Percentiles rank a stretch among this genome's conserved stretches.
phyloP scores from a whole-genome alignment of 2,113 vertebrate species.

The Cololabis saira region DNA sequence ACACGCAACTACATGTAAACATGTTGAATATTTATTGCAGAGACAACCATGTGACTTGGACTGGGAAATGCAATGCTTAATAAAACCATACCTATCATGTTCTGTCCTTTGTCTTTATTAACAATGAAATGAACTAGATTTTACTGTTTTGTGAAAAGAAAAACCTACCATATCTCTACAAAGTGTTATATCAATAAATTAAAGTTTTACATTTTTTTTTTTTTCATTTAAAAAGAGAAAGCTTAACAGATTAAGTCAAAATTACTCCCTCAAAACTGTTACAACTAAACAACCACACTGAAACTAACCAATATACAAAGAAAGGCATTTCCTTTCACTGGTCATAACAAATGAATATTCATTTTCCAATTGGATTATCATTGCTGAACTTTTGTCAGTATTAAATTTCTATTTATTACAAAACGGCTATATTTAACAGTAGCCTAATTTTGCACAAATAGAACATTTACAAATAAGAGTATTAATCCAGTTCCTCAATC shows the following conservation, averaged over 20 bases:
- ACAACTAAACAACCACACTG: conserved; percentile 6
- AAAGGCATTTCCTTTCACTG: not conserved
- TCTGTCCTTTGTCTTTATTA: conserved; percentile 40
- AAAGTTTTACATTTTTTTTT: not conserved
- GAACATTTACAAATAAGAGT: not conserved
- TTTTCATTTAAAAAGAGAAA: not conserved
- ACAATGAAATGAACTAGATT: not conserved
- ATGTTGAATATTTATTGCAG: conserved; percentile 57
- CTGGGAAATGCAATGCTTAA: conserved; percentile 40
- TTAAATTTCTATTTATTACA: not conserved
- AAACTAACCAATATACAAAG: not conserved
- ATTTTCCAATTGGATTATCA: not conserved
- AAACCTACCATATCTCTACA: too few relatives aligned
- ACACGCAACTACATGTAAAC: conserved; percentile 13
- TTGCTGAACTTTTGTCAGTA: not conserved
- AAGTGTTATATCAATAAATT: not conserved
- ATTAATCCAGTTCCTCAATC: conserved; percentile 77
- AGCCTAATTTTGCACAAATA: not conserved
- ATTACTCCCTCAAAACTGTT: not conserved
- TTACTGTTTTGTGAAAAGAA: not conserved
- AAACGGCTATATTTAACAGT: not conserved
- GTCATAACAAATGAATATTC: not conserved
- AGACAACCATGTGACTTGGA: conserved; percentile 40
- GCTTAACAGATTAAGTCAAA: not conserved
- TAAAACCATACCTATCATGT: conserved; percentile 38